Evolutionary conservation across 1,140 invertebrate species (phyloP), one percentile per base, ranked within the genome.

Genomic region (Parasteatoda tepidariorum): DNA sequence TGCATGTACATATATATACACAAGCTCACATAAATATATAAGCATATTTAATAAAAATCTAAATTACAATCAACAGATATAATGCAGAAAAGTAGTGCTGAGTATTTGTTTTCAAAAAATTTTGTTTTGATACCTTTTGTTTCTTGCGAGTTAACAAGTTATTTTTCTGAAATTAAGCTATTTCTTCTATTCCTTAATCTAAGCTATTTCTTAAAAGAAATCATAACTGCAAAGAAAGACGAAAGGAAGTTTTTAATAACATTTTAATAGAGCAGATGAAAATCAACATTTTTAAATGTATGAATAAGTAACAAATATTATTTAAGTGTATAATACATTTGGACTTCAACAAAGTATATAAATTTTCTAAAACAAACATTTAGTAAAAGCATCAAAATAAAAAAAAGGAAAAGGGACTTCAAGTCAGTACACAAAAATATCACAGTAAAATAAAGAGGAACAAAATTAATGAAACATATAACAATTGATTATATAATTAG

Each of bases 191-290:
- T n/a, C n/a, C n/a, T n/a, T n/a, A n/a, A n/a, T n/a, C n/a, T n/a
- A n/a, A n/a, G n/a, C n/a, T n/a, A n/a, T n/a, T n/a, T n/a, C n/a
- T n/a, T n/a, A n/a, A n/a, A n/a, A n/a, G n/a, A n/a, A n/a, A n/a
- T n/a, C n/a, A n/a, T n/a, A n/a, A n/a, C n/a, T n/a, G n/a, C n/a
- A n/a, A n/a, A n/a, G n/a, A n/a, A n/a, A n/a, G n/a, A n/a, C n/a
- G n/a, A 57, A 33, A 31, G 4, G 5, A 3, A 48, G 54, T 75
- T 75, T 75, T 62, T 61, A 59, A 75, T 75, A 75, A 75, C 73
- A 75, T 75, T 75, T 75, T 75, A 75, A 75, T 75, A 75, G 73
- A 75, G 73, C 73, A 75, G 73, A 75, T 75, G 73, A 75, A 71
- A 75, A 75, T 57, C 73, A 75, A 61, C 73, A 28, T 75, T 75